Evolutionary conservation across 2,113 vertebrate genomes (phyloP).

Genomic region (Jacana jacana): DNA sequence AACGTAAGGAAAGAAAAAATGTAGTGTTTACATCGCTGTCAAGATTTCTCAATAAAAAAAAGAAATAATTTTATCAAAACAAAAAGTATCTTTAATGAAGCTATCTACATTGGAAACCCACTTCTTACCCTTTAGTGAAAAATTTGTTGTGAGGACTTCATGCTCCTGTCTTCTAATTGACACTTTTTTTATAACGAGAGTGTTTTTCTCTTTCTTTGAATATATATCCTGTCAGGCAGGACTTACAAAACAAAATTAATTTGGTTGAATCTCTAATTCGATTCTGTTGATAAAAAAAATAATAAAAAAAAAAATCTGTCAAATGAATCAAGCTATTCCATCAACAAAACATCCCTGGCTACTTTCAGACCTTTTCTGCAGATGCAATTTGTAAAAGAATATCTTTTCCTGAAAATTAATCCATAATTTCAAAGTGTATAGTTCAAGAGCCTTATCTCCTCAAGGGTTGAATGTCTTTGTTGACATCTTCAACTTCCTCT

Average conservation of each 20-base stretch:
- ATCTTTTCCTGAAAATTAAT: background rate
- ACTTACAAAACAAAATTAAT: constrained; percentile 28
- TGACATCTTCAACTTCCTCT: background rate
- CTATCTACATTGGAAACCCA: background rate
- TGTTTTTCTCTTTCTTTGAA: constrained; percentile 25
- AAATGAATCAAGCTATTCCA: constrained; percentile 11
- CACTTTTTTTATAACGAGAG: background rate
- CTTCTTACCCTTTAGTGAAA: constrained; percentile 7
- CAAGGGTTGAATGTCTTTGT: background rate
- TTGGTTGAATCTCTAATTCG: constrained; percentile 32
- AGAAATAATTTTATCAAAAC: background rate
- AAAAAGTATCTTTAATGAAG: background rate
- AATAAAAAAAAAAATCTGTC: background rate
- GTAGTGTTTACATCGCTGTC: background rate
- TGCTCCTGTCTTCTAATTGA: constrained; percentile 23
- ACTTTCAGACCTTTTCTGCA: constrained; percentile 8
- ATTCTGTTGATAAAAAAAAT: background rate
- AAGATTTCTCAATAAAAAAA: background rate
- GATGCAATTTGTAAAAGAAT: background rate
- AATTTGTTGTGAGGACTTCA: constrained; percentile 28
- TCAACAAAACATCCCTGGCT: constrained; percentile 6
- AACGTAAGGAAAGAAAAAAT: background rate
- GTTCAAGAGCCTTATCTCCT: background rate
- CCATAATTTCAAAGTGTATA: background rate
- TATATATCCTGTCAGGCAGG: constrained; percentile 3